Evolutionary conservation across 2,797 vertebrate genomes (phyloP).

Genomic region (Rhadinocentrus ornatus): DNA sequence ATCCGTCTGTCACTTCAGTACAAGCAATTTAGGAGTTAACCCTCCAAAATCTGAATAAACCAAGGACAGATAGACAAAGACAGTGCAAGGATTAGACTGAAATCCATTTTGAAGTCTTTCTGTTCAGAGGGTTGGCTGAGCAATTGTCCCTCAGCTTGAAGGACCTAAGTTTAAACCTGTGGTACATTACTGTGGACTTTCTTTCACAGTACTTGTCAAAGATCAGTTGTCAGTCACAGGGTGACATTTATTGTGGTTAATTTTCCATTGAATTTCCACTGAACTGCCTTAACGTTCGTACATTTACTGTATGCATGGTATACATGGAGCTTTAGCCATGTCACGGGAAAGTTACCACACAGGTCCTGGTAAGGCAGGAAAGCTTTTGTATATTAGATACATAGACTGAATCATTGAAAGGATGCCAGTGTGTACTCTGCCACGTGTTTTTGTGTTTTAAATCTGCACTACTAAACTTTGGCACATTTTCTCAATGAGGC

Average conservation of each 20-base stretch:
- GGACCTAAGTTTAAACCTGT: constrained; percentile 29
- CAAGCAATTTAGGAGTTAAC: constrained; percentile 51
- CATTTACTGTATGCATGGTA: background rate
- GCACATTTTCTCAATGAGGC: no score
- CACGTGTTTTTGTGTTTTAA: no score
- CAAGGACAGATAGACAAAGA: constrained; percentile 48
- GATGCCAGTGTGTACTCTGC: no score
- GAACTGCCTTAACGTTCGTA: background rate
- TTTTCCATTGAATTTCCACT: constrained; percentile 6
- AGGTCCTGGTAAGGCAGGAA: no score
- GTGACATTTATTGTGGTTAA: constrained; percentile 8
- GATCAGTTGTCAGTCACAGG: constrained; percentile 35
- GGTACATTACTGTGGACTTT: constrained; percentile 38
- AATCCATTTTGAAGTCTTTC: constrained; percentile 58
- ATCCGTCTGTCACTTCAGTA: constrained; percentile 28
- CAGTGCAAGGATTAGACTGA: constrained; percentile 49
- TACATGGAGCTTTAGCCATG: background rate
- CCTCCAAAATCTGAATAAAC: constrained; percentile 60
- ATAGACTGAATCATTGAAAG: no score
- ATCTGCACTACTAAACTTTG: no score
- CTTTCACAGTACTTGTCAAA: constrained; percentile 19
- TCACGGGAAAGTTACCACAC: background rate
- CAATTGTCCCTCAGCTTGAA: constrained; percentile 45
- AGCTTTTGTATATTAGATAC: no score
- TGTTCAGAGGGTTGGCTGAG: constrained; percentile 27